Conservation (phyloP, 30 jellyfish, hydroid and myxozoan species). For the Rhopilema esculentum region DNA sequence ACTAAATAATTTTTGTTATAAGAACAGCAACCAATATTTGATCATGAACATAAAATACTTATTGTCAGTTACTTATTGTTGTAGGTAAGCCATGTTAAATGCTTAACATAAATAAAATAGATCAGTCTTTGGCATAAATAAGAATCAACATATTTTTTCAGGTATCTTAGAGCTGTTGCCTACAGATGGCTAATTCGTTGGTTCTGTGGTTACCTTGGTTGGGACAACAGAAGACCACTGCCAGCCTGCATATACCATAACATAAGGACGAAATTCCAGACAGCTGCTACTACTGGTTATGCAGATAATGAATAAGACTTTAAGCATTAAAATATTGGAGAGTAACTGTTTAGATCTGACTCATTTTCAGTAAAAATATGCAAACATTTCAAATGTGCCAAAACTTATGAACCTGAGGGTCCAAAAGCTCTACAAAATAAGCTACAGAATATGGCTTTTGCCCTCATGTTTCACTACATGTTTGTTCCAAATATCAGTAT, state of each 20-base stretch:
- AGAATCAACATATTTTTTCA: neutral
- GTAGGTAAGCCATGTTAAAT: neutral
- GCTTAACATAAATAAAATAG: neutral
- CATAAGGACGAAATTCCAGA: constrained; percentile 9
- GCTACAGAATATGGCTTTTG: constrained; percentile 1
- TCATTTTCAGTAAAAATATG: neutral
- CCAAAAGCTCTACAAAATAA: constrained; percentile 2
- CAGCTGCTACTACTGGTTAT: constrained; percentile 10
- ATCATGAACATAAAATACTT: neutral
- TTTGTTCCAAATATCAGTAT: neutral
- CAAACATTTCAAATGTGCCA: constrained; percentile 5
- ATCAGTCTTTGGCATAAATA: neutral
- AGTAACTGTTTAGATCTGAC: constrained; percentile 8
- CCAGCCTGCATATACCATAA: constrained; percentile 54
- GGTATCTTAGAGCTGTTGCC: constrained; percentile 49
- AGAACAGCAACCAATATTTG: constrained; percentile 3
- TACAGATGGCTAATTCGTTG: constrained; percentile 44
- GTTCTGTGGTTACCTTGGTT: constrained; percentile 24
- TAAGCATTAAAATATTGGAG: neutral
- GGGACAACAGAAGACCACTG: constrained; percentile 45
- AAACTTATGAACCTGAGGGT: neutral
- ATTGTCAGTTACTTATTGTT: neutral
- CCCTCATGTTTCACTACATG: neutral
- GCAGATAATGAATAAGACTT: constrained; percentile 5
- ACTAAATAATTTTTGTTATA: neutral